Percentiles rank a stretch among this genome's conserved stretches.
Evolutionary conservation across 2,113 vertebrate genomes (phyloP).

Genomic region (Pedionomus torquatus): DNA sequence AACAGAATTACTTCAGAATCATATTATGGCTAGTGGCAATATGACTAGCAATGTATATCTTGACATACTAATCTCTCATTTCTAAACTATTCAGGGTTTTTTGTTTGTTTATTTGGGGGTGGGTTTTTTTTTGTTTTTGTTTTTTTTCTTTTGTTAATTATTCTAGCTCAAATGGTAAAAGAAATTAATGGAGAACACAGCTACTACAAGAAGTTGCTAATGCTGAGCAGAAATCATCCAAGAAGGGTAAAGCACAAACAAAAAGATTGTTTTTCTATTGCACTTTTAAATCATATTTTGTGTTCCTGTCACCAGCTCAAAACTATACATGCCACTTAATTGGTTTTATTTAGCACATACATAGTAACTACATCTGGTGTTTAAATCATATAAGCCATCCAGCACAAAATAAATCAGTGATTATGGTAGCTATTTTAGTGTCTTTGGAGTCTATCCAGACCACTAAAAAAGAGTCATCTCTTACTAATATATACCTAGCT

Average conservation of each 20-base stretch:
- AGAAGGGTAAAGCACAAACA: background rate
- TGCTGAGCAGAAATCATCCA: background rate
- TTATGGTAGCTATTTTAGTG: background rate
- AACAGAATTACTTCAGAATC: background rate
- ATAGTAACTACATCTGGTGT: background rate
- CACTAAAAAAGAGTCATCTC: background rate
- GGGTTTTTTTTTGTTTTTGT: background rate
- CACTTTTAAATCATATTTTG: background rate
- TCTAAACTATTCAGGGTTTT: background rate
- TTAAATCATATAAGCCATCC: background rate
- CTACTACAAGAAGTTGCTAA: background rate
- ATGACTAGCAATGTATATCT: background rate
- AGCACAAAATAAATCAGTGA: background rate
- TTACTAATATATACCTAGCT: background rate
- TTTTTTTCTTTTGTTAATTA: too few relatives aligned
- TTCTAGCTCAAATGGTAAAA: background rate
- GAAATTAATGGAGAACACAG: background rate
- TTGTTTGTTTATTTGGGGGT: background rate
- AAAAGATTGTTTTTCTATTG: background rate
- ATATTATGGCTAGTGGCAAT: background rate
- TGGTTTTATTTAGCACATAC: background rate
- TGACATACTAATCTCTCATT: background rate
- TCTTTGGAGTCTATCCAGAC: background rate
- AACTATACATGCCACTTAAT: background rate
- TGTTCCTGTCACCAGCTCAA: background rate